Evolutionary conservation across 2,888 invertebrate genomes (phyloP), one percentile per base, ranked within the genome.

Genomic region (Corbicula japonica): DNA sequence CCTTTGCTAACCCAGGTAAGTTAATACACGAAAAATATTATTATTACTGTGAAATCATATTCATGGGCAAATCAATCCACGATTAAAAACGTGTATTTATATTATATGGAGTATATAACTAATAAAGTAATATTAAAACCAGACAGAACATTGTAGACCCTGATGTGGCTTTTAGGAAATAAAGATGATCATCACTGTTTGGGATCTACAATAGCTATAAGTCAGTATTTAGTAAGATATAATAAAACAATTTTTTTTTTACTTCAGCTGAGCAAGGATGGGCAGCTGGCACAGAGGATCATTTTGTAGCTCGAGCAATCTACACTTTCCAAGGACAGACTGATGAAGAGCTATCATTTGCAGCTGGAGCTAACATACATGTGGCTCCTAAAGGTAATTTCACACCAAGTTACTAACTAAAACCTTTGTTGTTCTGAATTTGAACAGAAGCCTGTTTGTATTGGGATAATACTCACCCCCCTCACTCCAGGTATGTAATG

Each of bases 281-380:
- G 95, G 92, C 93, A 6, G 92, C 88, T 21, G 95, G 95, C 32
- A 91, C 92, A 38, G 93, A 92, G 4, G 94, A 94, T 46, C 95
- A 95, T 90, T 95, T 94, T 90, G 89, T 93, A 10, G 94, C 93
- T 10, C 87, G 91, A 68, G 97, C 96, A 2, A 94, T 96, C 21
- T 96, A 96, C 93, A 96, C 96, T 91, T 98, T 97, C 94, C 94
- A 95, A 69, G 96, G 96, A 0, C 88, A 91, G 48, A 95, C 95
- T 18, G 95, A 95, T 0, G 95, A 96, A 79, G 99, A 99, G 93
- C 92, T 99, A 35, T 95, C 96, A 81, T 95, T 99, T 90, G 94
- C 95, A 83, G 95, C 95, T 68, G 97, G 97, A 82, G 97, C 98
- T 90, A 95, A 95, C 41, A 93, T 99, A 6, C 95, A 95, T 71